Evolutionary conservation across 2,797 vertebrate species (phyloP), one percentile per base, ranked within the genome.

Genomic region (Bradypodion pumilum): DNA sequence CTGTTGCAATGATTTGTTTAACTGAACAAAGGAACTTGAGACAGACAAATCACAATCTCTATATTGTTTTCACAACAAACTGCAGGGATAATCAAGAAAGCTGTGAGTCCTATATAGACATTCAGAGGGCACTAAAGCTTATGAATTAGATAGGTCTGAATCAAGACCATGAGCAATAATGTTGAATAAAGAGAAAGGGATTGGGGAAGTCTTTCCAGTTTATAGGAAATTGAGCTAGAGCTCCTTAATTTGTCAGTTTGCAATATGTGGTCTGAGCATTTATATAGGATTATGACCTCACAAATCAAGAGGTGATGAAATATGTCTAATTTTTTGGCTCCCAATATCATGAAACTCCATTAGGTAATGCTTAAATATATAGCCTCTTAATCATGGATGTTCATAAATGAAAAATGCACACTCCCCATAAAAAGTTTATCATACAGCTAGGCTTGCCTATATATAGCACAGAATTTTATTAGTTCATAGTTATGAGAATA

Each of bases 331-430:
- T 70, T 32, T 73, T 86, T 89, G 84, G 84, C 78, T 92, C 66
- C 85, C 3, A 1, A 68, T 70, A 90, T 84, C 84, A 83, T 83
- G 80, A 27, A 85, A 88, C 25, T 91, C 87, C 89, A 88, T 92
- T 91, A 94, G 87, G 84, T 89, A 92, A 90, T 72, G 77, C 79
- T 93, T 92, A 92, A 91, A 93, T 92, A 90, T 91, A 93, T 93
- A 90, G 35, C 74, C 80, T 87, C 81, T 94, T 92, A 91, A 91
- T 92, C 88, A 90, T 87, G 86, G 87, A 90, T 90, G 88, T 89
- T 89, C 88, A 86, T 86, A 93, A 91, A 93, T 92, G 89, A 94
- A 92, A 92, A 93, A 93, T 89, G 84, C 19, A 79, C 60, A 74
- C 86, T 90, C n/a, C 46, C 35, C 80, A 83, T 88, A 85, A 93